These are phyloP conservation scores for Dinothrombium tinctorium DNA, from an alignment of 1,140 invertebrate genomes.

Conservation along the genomic window DNA sequence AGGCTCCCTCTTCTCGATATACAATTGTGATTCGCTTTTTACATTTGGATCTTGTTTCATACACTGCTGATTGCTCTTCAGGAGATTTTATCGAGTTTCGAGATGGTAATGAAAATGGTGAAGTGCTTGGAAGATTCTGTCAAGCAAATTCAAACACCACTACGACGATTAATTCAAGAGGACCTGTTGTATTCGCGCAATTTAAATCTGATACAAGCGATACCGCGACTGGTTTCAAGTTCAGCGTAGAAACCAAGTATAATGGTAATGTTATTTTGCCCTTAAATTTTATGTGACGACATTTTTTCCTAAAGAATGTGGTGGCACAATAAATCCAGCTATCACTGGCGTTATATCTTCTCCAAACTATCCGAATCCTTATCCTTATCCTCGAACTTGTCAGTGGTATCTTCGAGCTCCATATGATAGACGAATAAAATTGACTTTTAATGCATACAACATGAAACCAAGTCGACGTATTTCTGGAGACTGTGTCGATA, in stretches of 20 bases:
- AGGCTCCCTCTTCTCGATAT: neutral
- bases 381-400: constrained; percentile 6
- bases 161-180: neutral
- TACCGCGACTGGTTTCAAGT: constrained; percentile 10
- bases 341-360: constrained; percentile 17
- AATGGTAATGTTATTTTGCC: neutral
- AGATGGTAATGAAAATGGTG: constrained; percentile 22
- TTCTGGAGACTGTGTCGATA: neutral
- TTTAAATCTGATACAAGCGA: constrained; percentile 10
- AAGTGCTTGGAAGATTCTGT: constrained; percentile 16
- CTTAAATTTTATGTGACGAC: constrained; percentile 1
- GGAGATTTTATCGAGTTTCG: constrained; percentile 23
- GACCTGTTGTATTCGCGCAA: constrained; percentile 4
- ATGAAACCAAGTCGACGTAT: constrained; percentile 2
- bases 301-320: constrained; percentile 23
- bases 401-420: constrained; percentile 7
- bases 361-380: constrained; percentile 16
- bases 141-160: constrained; percentile 2
- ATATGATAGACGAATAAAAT: constrained; percentile 5
- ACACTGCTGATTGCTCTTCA: constrained; percentile 18
- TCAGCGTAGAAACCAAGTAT: neutral
- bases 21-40: neutral
- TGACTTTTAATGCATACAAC: constrained; percentile 8
- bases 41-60: neutral
- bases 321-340: constrained; percentile 18